phyloP scores from a whole-genome alignment of 2,113 vertebrate species.

The Dasypus novemcinctus region DNA sequence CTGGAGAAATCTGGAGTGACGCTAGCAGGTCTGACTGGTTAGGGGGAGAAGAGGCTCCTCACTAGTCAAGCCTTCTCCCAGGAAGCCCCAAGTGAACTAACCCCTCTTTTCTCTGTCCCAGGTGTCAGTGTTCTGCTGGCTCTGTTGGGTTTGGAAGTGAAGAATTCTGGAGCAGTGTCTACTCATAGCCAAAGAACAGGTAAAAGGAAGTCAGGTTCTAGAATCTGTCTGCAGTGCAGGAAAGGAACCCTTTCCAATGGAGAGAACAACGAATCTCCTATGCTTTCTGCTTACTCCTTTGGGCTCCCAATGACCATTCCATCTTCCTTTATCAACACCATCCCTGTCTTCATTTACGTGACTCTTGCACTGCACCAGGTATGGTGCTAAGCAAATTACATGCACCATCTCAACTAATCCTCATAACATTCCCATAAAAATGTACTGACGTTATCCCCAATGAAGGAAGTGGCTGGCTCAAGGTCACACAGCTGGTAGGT shows the following conservation, averaged over 20 bases:
- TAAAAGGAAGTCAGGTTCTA: neutral
- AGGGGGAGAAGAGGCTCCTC: too few species aligned
- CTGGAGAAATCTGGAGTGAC: neutral
- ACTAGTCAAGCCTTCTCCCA: neutral
- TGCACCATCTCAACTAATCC: too few species aligned
- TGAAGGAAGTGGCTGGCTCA: too few species aligned
- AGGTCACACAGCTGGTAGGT: too few species aligned
- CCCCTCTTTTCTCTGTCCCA: neutral
- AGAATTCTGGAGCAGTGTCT: constrained; percentile 40
- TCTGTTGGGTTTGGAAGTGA: neutral
- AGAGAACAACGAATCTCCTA: neutral
- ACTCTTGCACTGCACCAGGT: neutral
- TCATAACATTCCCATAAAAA: too few species aligned
- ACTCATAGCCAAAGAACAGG: neutral
- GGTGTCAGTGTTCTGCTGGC: neutral
- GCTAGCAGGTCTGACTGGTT: rapidly evolving
- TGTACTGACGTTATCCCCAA: too few species aligned
- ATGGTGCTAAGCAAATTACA: too few species aligned
- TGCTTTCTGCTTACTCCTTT: rapidly evolving
- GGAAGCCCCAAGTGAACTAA: neutral
- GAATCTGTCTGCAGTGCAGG: too few species aligned
- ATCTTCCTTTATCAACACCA: neutral
- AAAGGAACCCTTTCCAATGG: neutral
- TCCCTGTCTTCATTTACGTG: neutral
- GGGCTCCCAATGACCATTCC: neutral